phyloP scores from a whole-genome alignment of 2,113 vertebrate genomes.

The Nycticebus coucang region DNA sequence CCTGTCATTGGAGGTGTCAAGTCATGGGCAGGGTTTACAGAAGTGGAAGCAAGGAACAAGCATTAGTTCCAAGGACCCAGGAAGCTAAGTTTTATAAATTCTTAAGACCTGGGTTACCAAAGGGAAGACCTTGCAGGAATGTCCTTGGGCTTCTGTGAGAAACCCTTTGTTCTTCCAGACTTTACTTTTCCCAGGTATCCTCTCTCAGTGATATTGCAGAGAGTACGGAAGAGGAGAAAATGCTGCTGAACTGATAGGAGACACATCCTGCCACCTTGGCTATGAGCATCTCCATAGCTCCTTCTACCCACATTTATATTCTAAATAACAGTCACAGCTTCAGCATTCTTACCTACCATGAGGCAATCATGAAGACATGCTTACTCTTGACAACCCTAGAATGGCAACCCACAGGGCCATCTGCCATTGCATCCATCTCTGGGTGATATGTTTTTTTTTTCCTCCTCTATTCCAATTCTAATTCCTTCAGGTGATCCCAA shows the following conservation, averaged over 20 bases:
- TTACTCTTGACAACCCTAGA: neutral
- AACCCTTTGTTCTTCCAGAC: no score
- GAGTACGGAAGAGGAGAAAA: neutral
- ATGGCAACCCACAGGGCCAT: neutral
- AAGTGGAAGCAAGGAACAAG: no score
- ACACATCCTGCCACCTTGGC: neutral
- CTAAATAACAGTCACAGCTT: neutral
- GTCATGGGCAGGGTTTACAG: no score
- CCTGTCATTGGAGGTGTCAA: no score
- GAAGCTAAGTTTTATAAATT: no score
- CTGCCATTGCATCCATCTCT: neutral
- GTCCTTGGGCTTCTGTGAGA: no score
- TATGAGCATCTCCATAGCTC: neutral
- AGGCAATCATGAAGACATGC: neutral
- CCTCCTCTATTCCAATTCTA: neutral
- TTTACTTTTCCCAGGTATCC: no score
- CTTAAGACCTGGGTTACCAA: no score
- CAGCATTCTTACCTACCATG: neutral
- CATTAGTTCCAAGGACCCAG: no score
- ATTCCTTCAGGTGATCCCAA: neutral
- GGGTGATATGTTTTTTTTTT: neutral
- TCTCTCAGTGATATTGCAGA: neutral
- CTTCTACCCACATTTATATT: neutral
- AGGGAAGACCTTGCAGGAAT: no score
- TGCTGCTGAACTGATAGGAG: neutral